Evolutionary conservation across 2,888 invertebrate species (phyloP), one percentile per base, ranked within the genome.

Genomic region (Zygothrica quintamaculata): DNA sequence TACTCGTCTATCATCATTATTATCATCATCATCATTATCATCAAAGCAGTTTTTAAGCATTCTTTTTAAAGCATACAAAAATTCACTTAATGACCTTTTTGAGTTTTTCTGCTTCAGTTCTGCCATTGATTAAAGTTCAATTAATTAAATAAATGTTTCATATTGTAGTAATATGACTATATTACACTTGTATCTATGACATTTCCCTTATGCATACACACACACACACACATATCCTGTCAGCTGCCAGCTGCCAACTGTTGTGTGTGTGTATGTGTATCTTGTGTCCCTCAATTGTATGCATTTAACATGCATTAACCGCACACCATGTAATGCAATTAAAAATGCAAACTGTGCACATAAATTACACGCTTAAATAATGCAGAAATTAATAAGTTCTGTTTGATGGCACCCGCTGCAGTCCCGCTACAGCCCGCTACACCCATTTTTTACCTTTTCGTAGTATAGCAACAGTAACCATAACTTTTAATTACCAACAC

Each of bases 271-370:
- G 26, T 22, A 22, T 5, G 18, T 22, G 18, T 22, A 2, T 5
- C 39, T 40, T n/a, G n/a, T n/a, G 47, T 42, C 42, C 51, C 74
- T 68, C 69, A 61, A 74, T 82, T 39, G 70, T 52, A 60, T 66
- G 73, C 79, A 82, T 84, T 84, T 84, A 85, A 84, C 82, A 79
- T 77, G 79, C 82, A 84, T 82, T 82, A 84, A 85, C 80, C 77
- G 48, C 67, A 68, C 66, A 60, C 70, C 66, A 62, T 84, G 84
- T 84, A 80, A 81, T 80, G 80, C 73, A 84, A 81, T 81, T 81
- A 84, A 84, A 84, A 80, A 84, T 67, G 80, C 77, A 77, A 75
- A 71, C 77, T 73, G 77, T 75, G 74, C 78, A 78, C 85, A 82
- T 82, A 82, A 82, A 82, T 82, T 84, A 72, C 74, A 69, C 72